A percentile compares a stretch with the other conserved stretches of the same genome.
phyloP scores from a whole-genome alignment of 2,797 vertebrate genomes.

The Otus scops region DNA sequence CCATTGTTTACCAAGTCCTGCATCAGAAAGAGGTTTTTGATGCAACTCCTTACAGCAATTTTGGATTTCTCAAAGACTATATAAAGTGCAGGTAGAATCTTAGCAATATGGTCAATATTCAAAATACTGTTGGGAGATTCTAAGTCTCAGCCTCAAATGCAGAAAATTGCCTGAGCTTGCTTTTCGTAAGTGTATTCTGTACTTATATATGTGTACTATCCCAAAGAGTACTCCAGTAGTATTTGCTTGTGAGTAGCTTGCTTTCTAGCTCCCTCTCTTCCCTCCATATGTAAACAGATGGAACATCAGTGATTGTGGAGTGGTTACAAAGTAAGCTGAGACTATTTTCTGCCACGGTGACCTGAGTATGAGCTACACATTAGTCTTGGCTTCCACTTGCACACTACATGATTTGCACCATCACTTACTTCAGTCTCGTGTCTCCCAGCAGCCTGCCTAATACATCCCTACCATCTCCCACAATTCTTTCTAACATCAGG shows the following conservation, averaged over 20 bases:
- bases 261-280: neutral
- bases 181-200: neutral
- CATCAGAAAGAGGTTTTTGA: neutral
- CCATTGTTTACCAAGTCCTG: neutral
- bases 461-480: neutral
- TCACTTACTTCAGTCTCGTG: neutral
- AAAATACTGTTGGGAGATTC: neutral
- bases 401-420: neutral
- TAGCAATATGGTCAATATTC: neutral
- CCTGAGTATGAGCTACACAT: neutral
- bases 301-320: neutral
- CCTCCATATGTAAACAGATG: neutral
- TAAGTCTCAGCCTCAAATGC: neutral
- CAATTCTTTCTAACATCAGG: neutral
- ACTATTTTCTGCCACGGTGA: neutral
- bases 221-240: neutral
- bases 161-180: neutral
- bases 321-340: neutral
- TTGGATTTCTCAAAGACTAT: neutral
- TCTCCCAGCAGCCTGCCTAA: neutral
- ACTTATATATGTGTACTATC: neutral
- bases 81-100: neutral
- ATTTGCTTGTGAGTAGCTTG: neutral
- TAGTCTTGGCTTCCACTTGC: neutral
- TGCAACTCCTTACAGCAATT: neutral